A percentile compares a stretch with the other conserved stretches of the same genome.
Conservation (phyloP, 1,140 invertebrate species). For the Monomorium pharaonis region DNA sequence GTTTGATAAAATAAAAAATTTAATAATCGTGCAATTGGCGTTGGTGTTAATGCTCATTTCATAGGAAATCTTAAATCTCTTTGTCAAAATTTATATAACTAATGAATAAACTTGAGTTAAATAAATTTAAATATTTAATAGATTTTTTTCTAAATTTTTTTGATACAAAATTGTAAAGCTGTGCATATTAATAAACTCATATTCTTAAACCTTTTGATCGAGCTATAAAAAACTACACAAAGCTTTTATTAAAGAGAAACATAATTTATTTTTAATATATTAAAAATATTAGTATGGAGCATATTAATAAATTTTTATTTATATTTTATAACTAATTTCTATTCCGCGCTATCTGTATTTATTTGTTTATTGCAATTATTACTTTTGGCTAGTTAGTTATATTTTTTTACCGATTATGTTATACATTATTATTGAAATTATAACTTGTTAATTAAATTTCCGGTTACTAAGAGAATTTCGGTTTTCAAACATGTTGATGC, state of each 20-base stretch:
- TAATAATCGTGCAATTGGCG: neutral
- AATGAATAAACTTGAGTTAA: neutral
- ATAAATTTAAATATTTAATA: constrained; percentile 9
- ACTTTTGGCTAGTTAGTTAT: neutral
- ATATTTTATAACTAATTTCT: neutral
- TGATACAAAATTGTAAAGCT: too few relatives aligned
- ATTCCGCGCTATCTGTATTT: neutral
- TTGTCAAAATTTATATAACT: neutral
- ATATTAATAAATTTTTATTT: neutral
- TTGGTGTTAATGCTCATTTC: neutral
- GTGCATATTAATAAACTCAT: neutral
- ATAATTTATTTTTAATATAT: neutral
- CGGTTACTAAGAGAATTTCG: neutral
- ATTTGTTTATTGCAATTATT: neutral
- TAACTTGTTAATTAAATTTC: neutral
- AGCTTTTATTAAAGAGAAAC: neutral
- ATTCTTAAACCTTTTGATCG: neutral
- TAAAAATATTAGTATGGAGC: neutral
- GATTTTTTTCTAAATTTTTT: neutral
- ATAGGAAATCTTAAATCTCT: neutral
- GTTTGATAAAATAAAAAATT: neutral
- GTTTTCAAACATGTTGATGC: neutral
- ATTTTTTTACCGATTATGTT: neutral
- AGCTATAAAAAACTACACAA: neutral
- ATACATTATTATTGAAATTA: neutral